A percentile compares a stretch with the other conserved stretches of the same genome.
These are phyloP conservation scores for Chelmon rostratus DNA, from an alignment of 2,797 vertebrate genomes.

Conservation along the genomic window DNA sequence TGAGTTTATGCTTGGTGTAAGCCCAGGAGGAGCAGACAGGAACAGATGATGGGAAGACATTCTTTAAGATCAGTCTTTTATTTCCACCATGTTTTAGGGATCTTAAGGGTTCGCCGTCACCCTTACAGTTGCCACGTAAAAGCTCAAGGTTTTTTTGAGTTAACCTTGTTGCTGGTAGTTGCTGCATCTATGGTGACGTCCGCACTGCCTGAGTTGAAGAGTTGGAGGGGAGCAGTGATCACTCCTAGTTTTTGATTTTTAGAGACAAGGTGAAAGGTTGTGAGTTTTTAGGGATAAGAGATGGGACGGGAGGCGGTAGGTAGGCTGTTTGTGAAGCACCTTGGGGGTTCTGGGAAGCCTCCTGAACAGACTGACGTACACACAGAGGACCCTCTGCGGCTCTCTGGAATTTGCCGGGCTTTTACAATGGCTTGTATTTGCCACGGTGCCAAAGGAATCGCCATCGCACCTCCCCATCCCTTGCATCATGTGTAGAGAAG, in stretches of 20 bases:
- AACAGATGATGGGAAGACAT: slow-evolving; percentile 38
- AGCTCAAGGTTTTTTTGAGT: slow-evolving; percentile 89
- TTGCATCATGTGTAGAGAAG: slow-evolving; percentile 32
- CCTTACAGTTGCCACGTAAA: slow-evolving; percentile 71
- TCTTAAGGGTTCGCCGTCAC: slow-evolving; percentile 60
- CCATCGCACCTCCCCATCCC: slow-evolving; percentile 54
- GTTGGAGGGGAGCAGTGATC: slow-evolving; percentile 44
- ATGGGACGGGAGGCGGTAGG: slow-evolving; percentile 41
- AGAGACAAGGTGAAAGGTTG: slow-evolving; percentile 56
- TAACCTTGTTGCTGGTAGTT: slow-evolving; percentile 88
- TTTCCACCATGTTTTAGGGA: slow-evolving; percentile 65
- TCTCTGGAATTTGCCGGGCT: slow-evolving; percentile 89
- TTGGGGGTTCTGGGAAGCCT: slow-evolving; percentile 57
- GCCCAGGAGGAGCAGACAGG: slow-evolving; percentile 59
- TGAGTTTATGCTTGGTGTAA: slow-evolving; percentile 82
- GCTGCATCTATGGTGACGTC: slow-evolving; percentile 34
- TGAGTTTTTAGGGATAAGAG: slow-evolving; percentile 61
- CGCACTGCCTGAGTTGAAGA: slow-evolving; percentile 44
- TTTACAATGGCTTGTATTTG: slow-evolving; percentile 99
- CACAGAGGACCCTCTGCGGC: slow-evolving; percentile 83
- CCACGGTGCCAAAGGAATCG: slow-evolving; percentile 78
- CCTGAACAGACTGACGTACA: slow-evolving; percentile 57
- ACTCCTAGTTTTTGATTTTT: slow-evolving; percentile 74
- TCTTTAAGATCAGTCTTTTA: slow-evolving; percentile 63
- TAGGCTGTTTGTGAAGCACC: slow-evolving; percentile 59